Conservation (phyloP, 2,113 vertebrate genomes). For the Lagopus leucura region DNA sequence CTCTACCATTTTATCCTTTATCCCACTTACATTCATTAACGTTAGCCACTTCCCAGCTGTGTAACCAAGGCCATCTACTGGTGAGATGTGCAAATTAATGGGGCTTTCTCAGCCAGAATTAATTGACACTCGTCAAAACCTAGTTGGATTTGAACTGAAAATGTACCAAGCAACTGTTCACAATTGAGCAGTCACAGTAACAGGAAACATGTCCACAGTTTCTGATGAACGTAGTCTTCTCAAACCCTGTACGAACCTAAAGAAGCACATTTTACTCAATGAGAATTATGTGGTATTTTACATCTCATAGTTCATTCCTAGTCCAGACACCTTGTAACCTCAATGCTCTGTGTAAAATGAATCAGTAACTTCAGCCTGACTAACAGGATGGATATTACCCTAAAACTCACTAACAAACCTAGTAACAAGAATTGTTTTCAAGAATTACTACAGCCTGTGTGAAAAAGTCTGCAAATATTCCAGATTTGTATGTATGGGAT, state of each 20-base stretch:
- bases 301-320: not conserved
- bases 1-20: not conserved
- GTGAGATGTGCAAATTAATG: not conserved
- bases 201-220: not conserved
- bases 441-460: not conserved
- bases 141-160: not conserved
- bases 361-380: not conserved
- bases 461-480: not conserved
- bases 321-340: not conserved
- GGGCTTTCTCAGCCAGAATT: not conserved
- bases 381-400: rapidly evolving
- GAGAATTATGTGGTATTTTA: not conserved
- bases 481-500: not conserved
- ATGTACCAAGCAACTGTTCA: not conserved
- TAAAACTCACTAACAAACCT: not conserved
- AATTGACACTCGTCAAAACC: not conserved
- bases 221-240: not conserved
- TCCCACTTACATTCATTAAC: not conserved
- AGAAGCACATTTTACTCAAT: not conserved
- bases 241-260: not conserved
- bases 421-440: not conserved
- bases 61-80: slow-evolving; percentile 63
- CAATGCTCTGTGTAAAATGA: not conserved
- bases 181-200: not conserved
- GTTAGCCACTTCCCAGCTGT: not conserved